Base-by-base conservation (phyloP, 2,797 vertebrate genomes). In the Poecilia gillii region DNA sequence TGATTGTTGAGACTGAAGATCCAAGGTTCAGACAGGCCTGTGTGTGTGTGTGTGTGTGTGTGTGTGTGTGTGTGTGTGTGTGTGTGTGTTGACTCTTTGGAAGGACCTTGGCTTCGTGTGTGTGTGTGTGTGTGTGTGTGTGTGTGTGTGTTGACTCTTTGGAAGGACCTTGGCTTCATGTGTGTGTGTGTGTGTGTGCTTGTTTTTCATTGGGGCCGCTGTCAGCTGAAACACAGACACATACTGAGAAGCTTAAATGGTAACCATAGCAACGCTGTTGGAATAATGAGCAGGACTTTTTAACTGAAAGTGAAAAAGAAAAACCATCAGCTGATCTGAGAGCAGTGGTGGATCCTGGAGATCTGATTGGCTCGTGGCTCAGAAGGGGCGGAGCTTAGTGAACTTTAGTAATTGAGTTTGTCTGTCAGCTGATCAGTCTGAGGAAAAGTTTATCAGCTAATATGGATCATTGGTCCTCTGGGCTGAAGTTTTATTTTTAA, bases 1-100 rank as follows among this genome's bases (percentile, higher is more conserved):
- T 23, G 75, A 76, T 7, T 82, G 84, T 87, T 88, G 75, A 82
- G 83, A 31, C 85, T 85, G 12, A 31, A 41, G 18, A 28, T n/a
- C n/a, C 66, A 12, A 1, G 39, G 25, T 12, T 68, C 64, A 68
- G 45, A 1, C 16, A 43, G 23, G 62, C 31, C 36, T 20, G 59
- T 51, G 45, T 70, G 43, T 74, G 59, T 78, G 43, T 71, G 73
- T 71, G 73, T 73, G 57, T 73, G 39, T 57, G 47, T 78, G 39
- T 81, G 70, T 70, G 57, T 73, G 71, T 77, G 72, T 68, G 51
- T 39, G 49, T 66, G 28, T 81, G 20, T 59, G 33, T 76, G 80
- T 72, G 78, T 59, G 33, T 20, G 62, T 39, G 75, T 43, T 33
- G 31, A 33, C 31, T 33, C 31, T 33, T 2, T 33, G 31, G 31